Percentiles rank a stretch among this genome's conserved stretches.
Conservation (phyloP, 2,797 vertebrate species). For the Galagoides demidoff region DNA sequence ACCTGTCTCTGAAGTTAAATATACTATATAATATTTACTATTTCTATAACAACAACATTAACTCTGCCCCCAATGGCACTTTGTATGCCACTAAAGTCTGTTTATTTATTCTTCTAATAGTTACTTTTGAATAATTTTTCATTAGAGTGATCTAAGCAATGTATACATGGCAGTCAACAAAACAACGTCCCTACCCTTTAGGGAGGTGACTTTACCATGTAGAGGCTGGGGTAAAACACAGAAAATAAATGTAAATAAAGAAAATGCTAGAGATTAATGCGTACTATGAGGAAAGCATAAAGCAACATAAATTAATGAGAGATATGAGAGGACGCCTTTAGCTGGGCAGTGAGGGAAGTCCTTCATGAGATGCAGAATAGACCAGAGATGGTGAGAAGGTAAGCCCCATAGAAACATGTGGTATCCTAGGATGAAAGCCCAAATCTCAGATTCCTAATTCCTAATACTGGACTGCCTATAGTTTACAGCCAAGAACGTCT, state of each 20-base stretch:
- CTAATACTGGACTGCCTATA: neutral
- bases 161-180: neutral
- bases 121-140: neutral
- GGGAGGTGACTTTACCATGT: neutral
- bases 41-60: neutral
- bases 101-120: constrained; percentile 15
- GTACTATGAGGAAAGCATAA: neutral
- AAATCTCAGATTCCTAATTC: neutral
- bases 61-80: neutral
- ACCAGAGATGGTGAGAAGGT: neutral
- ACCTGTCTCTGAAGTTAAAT: neutral
- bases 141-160: neutral
- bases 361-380: neutral
- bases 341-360: neutral
- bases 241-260: neutral
- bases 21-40: neutral
- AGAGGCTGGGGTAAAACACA: neutral
- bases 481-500: neutral
- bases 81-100: neutral
- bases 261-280: neutral
- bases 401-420: neutral
- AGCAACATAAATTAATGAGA: neutral
- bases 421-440: neutral
- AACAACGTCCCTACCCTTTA: neutral
- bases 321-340: neutral